A percentile compares a stretch with the other conserved stretches of the same genome.
phyloP scores from a whole-genome alignment of 2,888 invertebrate genomes.

The Acronicta leporina region DNA sequence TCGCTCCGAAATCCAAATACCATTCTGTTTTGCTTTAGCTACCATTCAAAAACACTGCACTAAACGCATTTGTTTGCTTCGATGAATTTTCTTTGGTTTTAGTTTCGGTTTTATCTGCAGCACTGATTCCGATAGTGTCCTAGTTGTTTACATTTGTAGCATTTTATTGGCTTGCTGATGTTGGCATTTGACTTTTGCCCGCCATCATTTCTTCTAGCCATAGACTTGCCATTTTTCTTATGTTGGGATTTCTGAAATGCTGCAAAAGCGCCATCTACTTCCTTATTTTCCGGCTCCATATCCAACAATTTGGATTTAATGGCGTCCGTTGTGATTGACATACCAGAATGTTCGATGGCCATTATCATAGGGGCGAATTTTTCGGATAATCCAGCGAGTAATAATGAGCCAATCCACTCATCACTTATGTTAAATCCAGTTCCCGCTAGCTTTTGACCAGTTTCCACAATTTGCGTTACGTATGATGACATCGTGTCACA shows the following conservation, averaged over 20 bases:
- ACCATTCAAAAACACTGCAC: constrained; percentile 37
- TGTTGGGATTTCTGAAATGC: background rate
- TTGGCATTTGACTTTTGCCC: constrained; percentile 6
- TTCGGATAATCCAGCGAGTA: constrained; percentile 21
- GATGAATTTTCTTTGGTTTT: background rate
- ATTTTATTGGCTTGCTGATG: constrained; percentile 6
- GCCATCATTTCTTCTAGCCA: background rate
- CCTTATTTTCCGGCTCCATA: constrained; percentile 2
- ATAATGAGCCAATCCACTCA: constrained; percentile 21
- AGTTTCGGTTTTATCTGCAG: background rate
- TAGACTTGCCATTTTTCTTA: background rate
- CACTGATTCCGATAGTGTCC: constrained; percentile 20
- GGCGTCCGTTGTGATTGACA: constrained; percentile 8
- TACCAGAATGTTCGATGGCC: constrained; percentile 29
- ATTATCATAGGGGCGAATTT: constrained; percentile 24
- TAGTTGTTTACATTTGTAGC: constrained; percentile 16
- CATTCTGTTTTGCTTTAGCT: constrained; percentile 37
- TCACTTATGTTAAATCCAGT: constrained; percentile 23
- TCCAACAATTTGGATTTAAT: constrained; percentile 24
- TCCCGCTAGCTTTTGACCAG: constrained; percentile 20
- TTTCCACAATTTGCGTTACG: too few relatives aligned
- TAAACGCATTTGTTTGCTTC: constrained; percentile 36
- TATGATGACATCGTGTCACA: too few relatives aligned
- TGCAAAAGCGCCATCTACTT: constrained; percentile 10
- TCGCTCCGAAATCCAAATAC: constrained; percentile 44